Percentiles rank a stretch among this genome's conserved stretches.
phyloP scores from a whole-genome alignment of 2,113 vertebrate genomes.

The Protomyctophum bolini region DNA sequence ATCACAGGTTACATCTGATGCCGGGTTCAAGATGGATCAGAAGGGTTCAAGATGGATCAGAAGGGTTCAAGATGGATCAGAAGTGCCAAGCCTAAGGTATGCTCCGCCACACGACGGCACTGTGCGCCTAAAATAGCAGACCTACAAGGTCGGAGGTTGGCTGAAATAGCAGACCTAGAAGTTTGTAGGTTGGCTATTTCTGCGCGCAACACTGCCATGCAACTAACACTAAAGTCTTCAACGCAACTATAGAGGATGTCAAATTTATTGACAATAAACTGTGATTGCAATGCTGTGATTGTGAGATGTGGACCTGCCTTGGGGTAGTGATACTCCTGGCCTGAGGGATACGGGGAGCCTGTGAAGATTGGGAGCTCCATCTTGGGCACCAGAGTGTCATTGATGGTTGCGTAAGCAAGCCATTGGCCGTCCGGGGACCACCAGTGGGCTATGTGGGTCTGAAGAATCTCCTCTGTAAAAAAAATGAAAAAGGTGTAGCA shows the following conservation, averaged over 20 bases:
- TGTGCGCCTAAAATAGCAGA: too few species aligned
- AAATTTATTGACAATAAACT: background rate
- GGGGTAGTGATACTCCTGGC: conserved; percentile 90
- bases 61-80: too few species aligned
- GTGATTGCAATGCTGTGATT: background rate
- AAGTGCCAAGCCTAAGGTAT: too few species aligned
- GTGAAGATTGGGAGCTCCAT: conserved; percentile 95
- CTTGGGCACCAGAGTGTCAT: conserved; percentile 89
- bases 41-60: too few species aligned
- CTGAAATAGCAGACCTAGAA: too few species aligned
- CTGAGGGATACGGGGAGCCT: conserved; percentile 83
- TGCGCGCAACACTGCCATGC: too few species aligned
- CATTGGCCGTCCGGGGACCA: conserved; percentile 96
- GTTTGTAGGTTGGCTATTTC: too few species aligned
- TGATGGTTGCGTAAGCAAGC: conserved; percentile 93
- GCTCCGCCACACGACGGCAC: too few species aligned
- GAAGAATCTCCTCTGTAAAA: conserved; percentile 90
- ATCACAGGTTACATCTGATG: too few species aligned
- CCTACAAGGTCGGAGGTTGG: too few species aligned
- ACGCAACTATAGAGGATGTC: too few species aligned
- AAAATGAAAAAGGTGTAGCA: conserved; percentile 14
- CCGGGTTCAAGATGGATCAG: too few species aligned
- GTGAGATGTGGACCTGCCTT: conserved; percentile 79
- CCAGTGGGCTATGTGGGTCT: conserved; percentile 93
- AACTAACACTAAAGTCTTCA: background rate